Percentiles rank a stretch among this genome's conserved stretches.
Evolutionary conservation across 2,797 vertebrate genomes (phyloP).

Genomic region (Harpagifer antarcticus): DNA sequence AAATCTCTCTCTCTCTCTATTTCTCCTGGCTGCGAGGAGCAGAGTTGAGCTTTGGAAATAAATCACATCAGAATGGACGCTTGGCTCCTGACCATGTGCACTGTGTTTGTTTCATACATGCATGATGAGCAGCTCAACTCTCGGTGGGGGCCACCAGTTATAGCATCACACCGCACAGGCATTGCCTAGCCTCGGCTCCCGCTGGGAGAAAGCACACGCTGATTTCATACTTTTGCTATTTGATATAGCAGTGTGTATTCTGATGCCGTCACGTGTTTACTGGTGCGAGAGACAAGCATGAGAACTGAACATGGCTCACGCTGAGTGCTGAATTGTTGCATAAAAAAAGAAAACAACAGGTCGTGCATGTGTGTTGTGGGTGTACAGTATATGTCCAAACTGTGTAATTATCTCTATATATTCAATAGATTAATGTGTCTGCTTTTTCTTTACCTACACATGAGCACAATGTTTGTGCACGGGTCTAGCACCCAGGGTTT

Average conservation of each 20-base stretch:
- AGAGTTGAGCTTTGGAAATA: conserved; percentile 78
- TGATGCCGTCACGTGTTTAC: conserved; percentile 48
- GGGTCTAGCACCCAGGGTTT: conserved; percentile 30
- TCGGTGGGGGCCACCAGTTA: conserved; percentile 63
- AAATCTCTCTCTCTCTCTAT: conserved; percentile 56
- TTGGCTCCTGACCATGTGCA: conserved; percentile 73
- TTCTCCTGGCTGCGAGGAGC: conserved; percentile 71
- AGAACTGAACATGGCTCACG: conserved; percentile 40
- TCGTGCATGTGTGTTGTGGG: conserved; percentile 9
- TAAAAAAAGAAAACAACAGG: conserved; percentile 11
- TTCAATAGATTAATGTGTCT: not conserved
- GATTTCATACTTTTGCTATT: conserved; percentile 65
- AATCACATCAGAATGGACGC: conserved; percentile 82
- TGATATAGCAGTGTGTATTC: conserved; percentile 59
- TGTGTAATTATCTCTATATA: conserved; percentile 19
- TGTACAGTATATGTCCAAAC: not conserved
- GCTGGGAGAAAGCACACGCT: conserved; percentile 63
- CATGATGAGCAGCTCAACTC: conserved; percentile 74
- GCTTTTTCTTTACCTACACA: not conserved
- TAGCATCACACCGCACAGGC: conserved; percentile 57
- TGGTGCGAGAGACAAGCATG: conserved; percentile 55
- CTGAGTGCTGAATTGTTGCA: conserved; percentile 31
- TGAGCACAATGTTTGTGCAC: conserved; percentile 21
- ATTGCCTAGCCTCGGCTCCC: conserved; percentile 51
- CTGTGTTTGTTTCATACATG: conserved; percentile 78